Percentiles rank a stretch among this genome's conserved stretches.
phyloP scores from a whole-genome alignment of 2,797 vertebrate genomes.

The Halcyon badia region DNA sequence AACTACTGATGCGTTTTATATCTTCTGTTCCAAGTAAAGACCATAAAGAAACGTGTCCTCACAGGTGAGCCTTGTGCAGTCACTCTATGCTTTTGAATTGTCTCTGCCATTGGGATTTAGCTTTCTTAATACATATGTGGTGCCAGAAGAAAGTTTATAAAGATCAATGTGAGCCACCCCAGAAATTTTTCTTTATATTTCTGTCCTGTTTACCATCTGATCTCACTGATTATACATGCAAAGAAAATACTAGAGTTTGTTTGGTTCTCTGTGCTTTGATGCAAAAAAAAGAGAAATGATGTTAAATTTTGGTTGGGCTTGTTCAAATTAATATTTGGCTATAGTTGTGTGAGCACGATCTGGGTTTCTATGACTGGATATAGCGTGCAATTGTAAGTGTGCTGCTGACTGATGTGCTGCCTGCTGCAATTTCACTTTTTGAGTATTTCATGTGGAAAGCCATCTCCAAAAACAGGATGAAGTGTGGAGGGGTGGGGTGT shows the following conservation, averaged over 20 bases:
- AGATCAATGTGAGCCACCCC: not conserved
- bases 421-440: not conserved
- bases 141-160: not conserved
- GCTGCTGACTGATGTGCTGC: not conserved
- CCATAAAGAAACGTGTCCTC: not conserved
- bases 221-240: not conserved
- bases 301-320: not conserved
- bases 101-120: not conserved
- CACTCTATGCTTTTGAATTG: not conserved
- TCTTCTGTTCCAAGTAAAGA: not conserved
- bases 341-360: not conserved
- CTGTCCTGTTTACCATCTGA: not conserved
- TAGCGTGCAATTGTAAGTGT: not conserved
- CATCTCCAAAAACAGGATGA: not conserved
- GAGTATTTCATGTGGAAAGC: not conserved
- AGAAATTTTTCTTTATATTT: not conserved
- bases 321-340: not conserved
- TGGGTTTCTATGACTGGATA: not conserved
- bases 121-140: not conserved
- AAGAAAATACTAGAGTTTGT: not conserved
- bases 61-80: not conserved
- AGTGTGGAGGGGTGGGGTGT: not conserved
- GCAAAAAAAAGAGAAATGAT: not conserved
- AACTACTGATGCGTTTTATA: not conserved
- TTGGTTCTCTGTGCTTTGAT: not conserved